Percentiles rank a stretch among this genome's conserved stretches.
These are phyloP conservation scores for Spodoptera litura DNA, from an alignment of 1,140 invertebrate genomes.

Conservation along the genomic window DNA sequence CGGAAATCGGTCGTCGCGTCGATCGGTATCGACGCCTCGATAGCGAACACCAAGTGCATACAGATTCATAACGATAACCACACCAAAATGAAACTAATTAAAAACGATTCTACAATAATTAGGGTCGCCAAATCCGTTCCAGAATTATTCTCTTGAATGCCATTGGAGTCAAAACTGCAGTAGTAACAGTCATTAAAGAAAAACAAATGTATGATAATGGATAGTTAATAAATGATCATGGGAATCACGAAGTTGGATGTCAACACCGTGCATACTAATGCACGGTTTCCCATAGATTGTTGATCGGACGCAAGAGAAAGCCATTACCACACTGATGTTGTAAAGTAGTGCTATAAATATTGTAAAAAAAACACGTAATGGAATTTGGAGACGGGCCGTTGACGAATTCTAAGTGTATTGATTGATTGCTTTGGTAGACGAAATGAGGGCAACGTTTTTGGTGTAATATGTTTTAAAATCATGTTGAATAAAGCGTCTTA, in stretches of 20 bases:
- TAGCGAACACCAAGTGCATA: slow-evolving; percentile 10
- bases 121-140: slow-evolving; percentile 36
- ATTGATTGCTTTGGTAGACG: slow-evolving; percentile 4
- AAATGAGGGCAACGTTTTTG: slow-evolving; percentile 21
- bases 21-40: slow-evolving; percentile 20
- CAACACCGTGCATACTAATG: slow-evolving; percentile 44
- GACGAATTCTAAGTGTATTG: slow-evolving; percentile 32
- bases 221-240: slow-evolving; percentile 17
- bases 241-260: slow-evolving; percentile 19
- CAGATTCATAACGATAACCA: slow-evolving; percentile 14
- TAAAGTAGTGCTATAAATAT: slow-evolving; percentile 30
- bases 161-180: neutral
- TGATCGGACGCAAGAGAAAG: slow-evolving; percentile 32
- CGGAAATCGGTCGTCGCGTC: slow-evolving; percentile 18
- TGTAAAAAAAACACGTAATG: slow-evolving; percentile 39
- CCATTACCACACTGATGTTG: slow-evolving; percentile 26
- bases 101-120: slow-evolving; percentile 1
- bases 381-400: slow-evolving; percentile 31
- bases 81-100: slow-evolving; percentile 18
- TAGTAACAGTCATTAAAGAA: neutral
- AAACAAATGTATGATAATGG: slow-evolving; percentile 3
- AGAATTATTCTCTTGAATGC: neutral
- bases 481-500: neutral
- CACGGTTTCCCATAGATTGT: slow-evolving; percentile 30
- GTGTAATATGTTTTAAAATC: slow-evolving; percentile 10